Evolutionary conservation across 2,797 vertebrate genomes (phyloP).

Genomic region (Gymnoscopelus microlampas): DNA sequence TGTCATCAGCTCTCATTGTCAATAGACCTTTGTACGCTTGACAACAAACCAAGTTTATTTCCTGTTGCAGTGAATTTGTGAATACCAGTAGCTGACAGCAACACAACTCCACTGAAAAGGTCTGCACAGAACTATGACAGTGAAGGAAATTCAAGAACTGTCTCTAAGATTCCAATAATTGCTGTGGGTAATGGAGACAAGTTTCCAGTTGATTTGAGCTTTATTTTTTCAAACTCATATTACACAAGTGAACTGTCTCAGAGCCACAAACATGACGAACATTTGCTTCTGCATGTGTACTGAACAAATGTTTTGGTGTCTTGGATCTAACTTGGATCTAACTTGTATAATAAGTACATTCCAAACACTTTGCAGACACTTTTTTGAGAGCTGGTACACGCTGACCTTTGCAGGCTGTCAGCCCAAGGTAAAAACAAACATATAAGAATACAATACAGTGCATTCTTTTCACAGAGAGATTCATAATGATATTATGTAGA

Average conservation of each 20-base stretch:
- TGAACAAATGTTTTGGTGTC: conserved; percentile 2
- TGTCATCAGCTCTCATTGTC: conserved; percentile 32
- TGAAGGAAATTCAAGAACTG: conserved; percentile 32
- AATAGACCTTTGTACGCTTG: not conserved
- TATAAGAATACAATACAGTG: not conserved
- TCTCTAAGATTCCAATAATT: conserved; percentile 3
- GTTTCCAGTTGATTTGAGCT: not conserved
- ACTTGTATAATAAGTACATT: not conserved
- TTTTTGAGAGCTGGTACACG: not conserved
- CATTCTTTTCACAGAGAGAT: not conserved
- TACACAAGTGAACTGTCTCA: no score
- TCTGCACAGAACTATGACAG: conserved; percentile 30
- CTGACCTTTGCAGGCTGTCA: conserved; percentile 10
- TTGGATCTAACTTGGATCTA: conserved; percentile 16
- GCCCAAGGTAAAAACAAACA: not conserved
- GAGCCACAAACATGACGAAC: not conserved
- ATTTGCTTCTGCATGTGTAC: not conserved
- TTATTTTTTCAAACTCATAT: not conserved
- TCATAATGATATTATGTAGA: no score
- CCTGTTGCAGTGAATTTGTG: no score
- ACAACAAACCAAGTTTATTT: no score
- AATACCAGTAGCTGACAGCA: no score
- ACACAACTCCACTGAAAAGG: no score
- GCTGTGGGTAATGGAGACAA: not conserved
- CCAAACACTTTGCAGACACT: not conserved